Conservation (phyloP, 2,888 invertebrate genomes). For the Nephrocerus scutellatus region DNA sequence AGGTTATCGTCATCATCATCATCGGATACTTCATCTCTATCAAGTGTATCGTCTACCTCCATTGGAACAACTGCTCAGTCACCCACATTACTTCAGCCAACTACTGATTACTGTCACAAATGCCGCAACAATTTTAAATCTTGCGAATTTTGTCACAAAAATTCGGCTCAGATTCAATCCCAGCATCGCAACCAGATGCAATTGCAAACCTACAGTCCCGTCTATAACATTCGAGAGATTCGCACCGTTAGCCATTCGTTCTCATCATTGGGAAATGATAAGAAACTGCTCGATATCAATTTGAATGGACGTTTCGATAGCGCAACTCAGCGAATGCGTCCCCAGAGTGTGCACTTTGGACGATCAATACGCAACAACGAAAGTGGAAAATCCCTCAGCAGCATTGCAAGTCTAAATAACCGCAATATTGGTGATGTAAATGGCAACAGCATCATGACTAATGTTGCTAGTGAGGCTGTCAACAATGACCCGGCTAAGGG, state of each 20-base stretch:
- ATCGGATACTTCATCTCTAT: slow-evolving; percentile 36
- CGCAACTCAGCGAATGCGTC: slow-evolving; percentile 19
- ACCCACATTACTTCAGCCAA: slow-evolving; percentile 2
- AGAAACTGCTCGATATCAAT: slow-evolving; percentile 45
- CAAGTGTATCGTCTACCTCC: slow-evolving; percentile 14
- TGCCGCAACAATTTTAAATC: slow-evolving; percentile 38
- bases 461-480: slow-evolving; percentile 35
- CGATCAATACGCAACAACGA: slow-evolving; percentile 17
- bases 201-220: slow-evolving; percentile 40
- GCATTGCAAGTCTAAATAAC: background rate
- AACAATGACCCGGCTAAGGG: slow-evolving; percentile 47
- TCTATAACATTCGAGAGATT: slow-evolving; percentile 47
- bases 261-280: slow-evolving; percentile 46
- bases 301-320: slow-evolving; percentile 36
- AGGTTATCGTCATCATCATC: slow-evolving; percentile 31
- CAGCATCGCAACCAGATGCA: slow-evolving; percentile 17
- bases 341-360: slow-evolving; percentile 28
- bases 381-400: slow-evolving; percentile 9
- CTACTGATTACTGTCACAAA: slow-evolving; percentile 31
- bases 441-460: slow-evolving; percentile 14
- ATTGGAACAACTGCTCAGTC: background rate
- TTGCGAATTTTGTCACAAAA: slow-evolving; percentile 41
- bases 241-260: slow-evolving; percentile 45
- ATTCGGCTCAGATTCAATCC: slow-evolving; percentile 28
- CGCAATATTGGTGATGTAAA: slow-evolving; percentile 18